Conservation (phyloP, 1,140 invertebrate species). For the Drosophila sturtevanti region DNA sequence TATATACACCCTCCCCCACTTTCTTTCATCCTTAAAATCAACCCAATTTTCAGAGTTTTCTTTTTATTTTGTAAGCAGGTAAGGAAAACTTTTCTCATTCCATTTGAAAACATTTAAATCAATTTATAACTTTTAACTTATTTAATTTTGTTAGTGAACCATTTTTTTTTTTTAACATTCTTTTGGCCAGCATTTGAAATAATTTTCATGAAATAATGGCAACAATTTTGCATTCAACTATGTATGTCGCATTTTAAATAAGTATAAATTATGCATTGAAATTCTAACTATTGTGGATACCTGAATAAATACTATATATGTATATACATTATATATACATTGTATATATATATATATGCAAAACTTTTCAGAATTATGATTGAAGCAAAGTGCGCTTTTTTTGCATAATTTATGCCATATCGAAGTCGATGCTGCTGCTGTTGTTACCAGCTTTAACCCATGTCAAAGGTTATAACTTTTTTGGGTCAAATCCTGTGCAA, state of each 20-base stretch:
- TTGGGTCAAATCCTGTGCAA: constrained; percentile 44
- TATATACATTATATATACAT: not conserved
- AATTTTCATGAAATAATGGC: constrained; percentile 34
- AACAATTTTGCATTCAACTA: constrained; percentile 16
- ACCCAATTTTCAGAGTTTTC: too few species aligned
- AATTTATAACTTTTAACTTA: not conserved
- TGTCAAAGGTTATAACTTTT: constrained; percentile 18
- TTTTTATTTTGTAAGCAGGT: too few species aligned
- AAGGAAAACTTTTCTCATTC: too few species aligned
- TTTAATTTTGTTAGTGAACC: not conserved
- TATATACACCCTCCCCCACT: too few species aligned
- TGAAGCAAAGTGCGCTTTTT: not conserved
- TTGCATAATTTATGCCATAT: constrained; percentile 56
- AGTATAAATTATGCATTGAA: constrained; percentile 3
- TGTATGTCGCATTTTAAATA: not conserved
- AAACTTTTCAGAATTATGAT: constrained; percentile 45
- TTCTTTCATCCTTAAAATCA: too few species aligned
- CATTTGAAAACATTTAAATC: not conserved
- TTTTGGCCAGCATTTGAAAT: constrained; percentile 7
- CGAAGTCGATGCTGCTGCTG: not conserved
- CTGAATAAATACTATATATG: not conserved
- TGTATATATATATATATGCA: not conserved
- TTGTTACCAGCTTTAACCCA: not conserved
- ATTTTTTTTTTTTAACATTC: not conserved
- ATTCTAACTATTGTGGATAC: not conserved